Evolutionary conservation across 2,888 invertebrate genomes (phyloP), one percentile per base, ranked within the genome.

Genomic region (Hipparchia sbordonii): DNA sequence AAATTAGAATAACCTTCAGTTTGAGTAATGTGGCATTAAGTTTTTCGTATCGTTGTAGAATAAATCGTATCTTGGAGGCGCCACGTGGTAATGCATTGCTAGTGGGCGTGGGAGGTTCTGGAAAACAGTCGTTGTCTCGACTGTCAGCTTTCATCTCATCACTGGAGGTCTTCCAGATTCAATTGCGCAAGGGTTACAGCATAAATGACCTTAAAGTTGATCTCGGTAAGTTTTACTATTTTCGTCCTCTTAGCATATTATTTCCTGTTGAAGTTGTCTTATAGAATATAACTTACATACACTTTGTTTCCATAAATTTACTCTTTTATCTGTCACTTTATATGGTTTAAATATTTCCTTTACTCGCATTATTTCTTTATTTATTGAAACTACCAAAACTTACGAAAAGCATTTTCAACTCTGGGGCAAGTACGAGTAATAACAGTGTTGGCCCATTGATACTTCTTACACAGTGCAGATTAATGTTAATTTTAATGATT

Each of bases 71-170:
- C 78, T 90, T 99, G 82, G 98, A 99, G 89, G 96, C 97, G 1
- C 98, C 98, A 0, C 95, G 98, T 80, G 98, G 99, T 12, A 98
- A 99, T 85, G 98, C 98, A 0, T 91, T 99, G 46, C 90, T 99
- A 13, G 97, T 99, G 39, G 99, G 99, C 46, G 99, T 99, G 0
- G 99, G 99, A 59, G 99, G 99, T 52, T 98, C 98, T 72, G 99
- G 99, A 67, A 98, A 98, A 85, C 98, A 99, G 88, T 98, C 98
- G 4, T 92, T 99, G 60, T 97, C 98, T 0, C 94, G 98, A 70
- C 92, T 99, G 23, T 97, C 99, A 0, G 96, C 98, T 0, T 99
- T 97, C 85, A 98, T 99, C 74, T 97, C 98, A 6, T 96, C 97
- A 0, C 94, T 98, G 65, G 98, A 99, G 87, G 98, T 98, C 0